Base-by-base conservation (phyloP, 2,888 invertebrate genomes). In the Dasysyrphus tricinctus region DNA sequence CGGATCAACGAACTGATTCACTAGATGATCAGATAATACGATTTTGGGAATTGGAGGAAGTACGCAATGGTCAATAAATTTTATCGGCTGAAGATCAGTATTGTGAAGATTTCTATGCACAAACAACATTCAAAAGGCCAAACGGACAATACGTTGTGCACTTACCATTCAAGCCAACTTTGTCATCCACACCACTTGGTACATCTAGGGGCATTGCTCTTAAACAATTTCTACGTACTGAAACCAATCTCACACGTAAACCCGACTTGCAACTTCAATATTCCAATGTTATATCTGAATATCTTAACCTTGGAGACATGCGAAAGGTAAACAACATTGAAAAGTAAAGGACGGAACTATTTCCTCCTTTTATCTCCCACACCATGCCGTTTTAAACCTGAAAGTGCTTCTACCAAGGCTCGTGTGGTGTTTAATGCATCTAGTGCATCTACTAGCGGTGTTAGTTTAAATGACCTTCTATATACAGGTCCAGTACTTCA, bases 401-500 rank as follows among this genome's bases (percentile, higher is more conserved):
- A 37, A 8, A 37, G 37, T 37, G 8, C 37, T 8, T 37, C 37
- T 3, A 37, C 9, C 1, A 37, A 37, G 9, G 37, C 9, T 9
- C 9, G 37, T 0, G 37, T 37, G 9, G 37, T 37, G 8, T 24
- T 37, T 8, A 37, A 37, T 37, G 37, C 9, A 8, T 37, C 37
- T 1, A 37, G 37, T 37, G 37, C 9, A 37, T 37, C 37, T 9
- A 37, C 37, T 2, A 37, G 9, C 3, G 37, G 37, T 51, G 12
- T 24, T 24, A 24, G 24, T 3, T 24, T 24, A 24, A 24, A 24
- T 77, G 88, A 73, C 24, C 54, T 70, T 9, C 42, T 90, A 1
- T 51, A 87, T 29, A 70, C 78, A 2, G 89, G 89, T 4, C 88
- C 89, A 1, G 87, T 78, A 8, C 74, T 90, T 9, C 89, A 89